Evolutionary conservation across 1,140 invertebrate genomes (phyloP).

Genomic region (Caenorhabditis remanei): DNA sequence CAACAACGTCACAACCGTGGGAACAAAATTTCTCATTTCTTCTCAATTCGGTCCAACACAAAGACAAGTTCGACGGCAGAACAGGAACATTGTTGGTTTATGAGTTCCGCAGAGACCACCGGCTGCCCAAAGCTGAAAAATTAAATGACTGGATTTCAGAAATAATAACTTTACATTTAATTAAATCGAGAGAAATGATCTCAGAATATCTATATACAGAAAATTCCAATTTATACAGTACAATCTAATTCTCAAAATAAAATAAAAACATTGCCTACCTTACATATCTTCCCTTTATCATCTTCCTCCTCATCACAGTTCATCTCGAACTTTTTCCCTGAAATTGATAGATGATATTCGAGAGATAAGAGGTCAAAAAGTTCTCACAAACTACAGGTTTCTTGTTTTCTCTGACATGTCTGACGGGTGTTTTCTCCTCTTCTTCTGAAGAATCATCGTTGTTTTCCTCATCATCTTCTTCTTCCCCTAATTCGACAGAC

Average conservation of each 20-base stretch:
- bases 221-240: too few relatives aligned
- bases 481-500: constrained; percentile 14
- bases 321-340: constrained; percentile 50
- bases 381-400: constrained; percentile 38
- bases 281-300: constrained; percentile 48
- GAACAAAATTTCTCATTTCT: not conserved
- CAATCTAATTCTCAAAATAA: too few relatives aligned
- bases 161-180: too few relatives aligned
- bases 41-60: constrained; percentile 66
- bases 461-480: constrained; percentile 2
- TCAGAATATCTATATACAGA: too few relatives aligned
- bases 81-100: constrained; percentile 69
- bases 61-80: constrained; percentile 71
- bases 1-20: constrained; percentile 26
- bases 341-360: not conserved
- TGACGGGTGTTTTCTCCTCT: not conserved
- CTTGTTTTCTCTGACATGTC: constrained; percentile 15
- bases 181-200: too few relatives aligned
- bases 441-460: constrained; percentile 24
- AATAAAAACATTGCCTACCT: not conserved
- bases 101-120: constrained; percentile 70
- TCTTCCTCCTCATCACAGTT: constrained; percentile 61
- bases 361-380: not conserved
- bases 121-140: constrained; percentile 57
- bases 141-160: not conserved